Base-by-base conservation (phyloP, 2,888 invertebrate genomes). In the Empis stercorea region DNA sequence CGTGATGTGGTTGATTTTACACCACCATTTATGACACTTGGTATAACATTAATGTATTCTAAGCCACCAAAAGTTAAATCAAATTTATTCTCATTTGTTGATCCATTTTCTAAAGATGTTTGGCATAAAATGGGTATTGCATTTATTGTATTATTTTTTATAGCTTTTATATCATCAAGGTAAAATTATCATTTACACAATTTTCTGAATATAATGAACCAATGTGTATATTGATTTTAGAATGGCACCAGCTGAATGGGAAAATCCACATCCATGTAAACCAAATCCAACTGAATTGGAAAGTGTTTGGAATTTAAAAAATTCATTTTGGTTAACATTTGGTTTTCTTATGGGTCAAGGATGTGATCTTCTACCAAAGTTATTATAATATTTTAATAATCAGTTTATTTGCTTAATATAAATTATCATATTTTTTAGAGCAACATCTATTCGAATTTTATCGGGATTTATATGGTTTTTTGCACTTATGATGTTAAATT, bases 21-120 rank as follows among this genome's bases (percentile, higher is more conserved):
- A 1, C 92, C 92, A 70, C 97, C 97, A 0, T 99, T 96, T 71
- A 95, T 99, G 91, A 94, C 91, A 52, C 73, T 97, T 50, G 92
- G 89, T 74, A 91, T 93, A 56, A 87, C 91, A 60, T 92, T 95
- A 64, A 67, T 93, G 48, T 92, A 83, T 71, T 79, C 84, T 50
- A 87, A 87, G 61, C 82, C 92, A 6, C 76, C 77, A 48, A 80
- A 82, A 47, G 80, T 84, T 45, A 61, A 61, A 2, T 84, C 92
- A 7, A 84, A 87, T 64, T 70, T 95, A 32, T 89, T 95, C 70
- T 88, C 92, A 13, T 95, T 95, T 70, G 74, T 93, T 50, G 82
- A 85, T 55, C 94, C 95, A 2, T 80, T 95, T 54, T 85, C 87
- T 10, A 73, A 85, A 50, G 85, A 88, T 63, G 88, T 91, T 40